phyloP scores from a whole-genome alignment of 2,888 invertebrate species.

The Leptopterna dolabrata region DNA sequence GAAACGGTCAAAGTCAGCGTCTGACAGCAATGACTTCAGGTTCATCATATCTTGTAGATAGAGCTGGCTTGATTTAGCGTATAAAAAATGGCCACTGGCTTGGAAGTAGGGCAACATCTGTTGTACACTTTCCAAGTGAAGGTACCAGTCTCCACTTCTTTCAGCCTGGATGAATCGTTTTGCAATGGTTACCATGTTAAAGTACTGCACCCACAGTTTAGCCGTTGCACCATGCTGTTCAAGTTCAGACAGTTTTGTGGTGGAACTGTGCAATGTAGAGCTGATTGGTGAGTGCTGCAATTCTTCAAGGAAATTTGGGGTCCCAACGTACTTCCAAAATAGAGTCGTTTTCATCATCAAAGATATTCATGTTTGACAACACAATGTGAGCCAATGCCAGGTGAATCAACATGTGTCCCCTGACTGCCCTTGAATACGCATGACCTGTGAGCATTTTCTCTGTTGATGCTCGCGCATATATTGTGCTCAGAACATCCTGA shows the following conservation, averaged over 20 bases:
- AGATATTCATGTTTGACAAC: background rate
- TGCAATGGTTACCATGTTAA: too few relatives aligned
- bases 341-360: too few relatives aligned
- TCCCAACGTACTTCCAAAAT: background rate
- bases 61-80: conserved; percentile 61
- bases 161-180: conserved; percentile 51
- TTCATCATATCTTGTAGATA: conserved; percentile 26
- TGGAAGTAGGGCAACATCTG: too few relatives aligned
- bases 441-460: too few relatives aligned
- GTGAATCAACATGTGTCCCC: too few relatives aligned
- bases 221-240: conserved; percentile 25
- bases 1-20: too few relatives aligned
- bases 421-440: too few relatives aligned
- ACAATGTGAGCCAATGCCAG: background rate
- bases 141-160: conserved; percentile 59
- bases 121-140: conserved; percentile 60
- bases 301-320: too few relatives aligned
- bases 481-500: conserved; percentile 63
- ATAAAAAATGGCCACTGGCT: conserved; percentile 62
- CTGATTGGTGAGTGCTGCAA: background rate
- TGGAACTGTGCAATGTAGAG: background rate
- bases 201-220: background rate
- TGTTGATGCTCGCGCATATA: background rate
- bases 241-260: background rate
- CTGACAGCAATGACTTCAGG: background rate